Evolutionary conservation across 2,113 vertebrate genomes (phyloP).

Genomic region (Tiliqua scincoides): DNA sequence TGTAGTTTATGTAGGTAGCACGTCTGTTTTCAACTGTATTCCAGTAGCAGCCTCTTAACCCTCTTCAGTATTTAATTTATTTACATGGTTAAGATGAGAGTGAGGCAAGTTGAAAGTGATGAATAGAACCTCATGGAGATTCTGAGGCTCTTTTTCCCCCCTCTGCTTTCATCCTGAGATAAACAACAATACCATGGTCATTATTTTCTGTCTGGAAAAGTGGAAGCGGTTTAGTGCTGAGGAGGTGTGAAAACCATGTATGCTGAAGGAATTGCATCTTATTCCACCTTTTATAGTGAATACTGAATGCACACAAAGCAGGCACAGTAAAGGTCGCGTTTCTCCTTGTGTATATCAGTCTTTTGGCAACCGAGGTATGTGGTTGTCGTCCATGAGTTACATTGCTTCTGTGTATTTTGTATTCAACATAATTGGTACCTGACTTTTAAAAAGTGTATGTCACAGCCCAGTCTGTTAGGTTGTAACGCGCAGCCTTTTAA

Average conservation of each 20-base stretch:
- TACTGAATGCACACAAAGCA: not conserved
- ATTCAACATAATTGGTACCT: not conserved
- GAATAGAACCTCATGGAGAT: not conserved
- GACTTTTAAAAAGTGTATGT: not conserved
- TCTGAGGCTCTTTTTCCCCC: not conserved
- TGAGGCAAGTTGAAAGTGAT: not conserved
- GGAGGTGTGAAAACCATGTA: not conserved
- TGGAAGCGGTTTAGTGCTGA: not conserved
- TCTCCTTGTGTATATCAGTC: not conserved
- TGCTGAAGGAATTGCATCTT: not conserved
- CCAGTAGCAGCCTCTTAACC: not conserved
- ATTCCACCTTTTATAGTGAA: not conserved
- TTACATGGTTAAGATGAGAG: not conserved
- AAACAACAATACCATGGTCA: not conserved
- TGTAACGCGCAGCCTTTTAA: no score
- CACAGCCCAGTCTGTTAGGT: no score
- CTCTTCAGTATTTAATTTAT: not conserved
- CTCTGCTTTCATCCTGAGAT: not conserved
- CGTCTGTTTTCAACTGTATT: no score
- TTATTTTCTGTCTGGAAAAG: not conserved
- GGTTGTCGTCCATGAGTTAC: not conserved
- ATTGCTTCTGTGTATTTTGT: not conserved
- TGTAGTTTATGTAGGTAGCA: no score
- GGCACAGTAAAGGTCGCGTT: not conserved
- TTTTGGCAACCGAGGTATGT: not conserved